phyloP scores from a whole-genome alignment of 2,797 vertebrate genomes.

The Crenichthys baileyi region DNA sequence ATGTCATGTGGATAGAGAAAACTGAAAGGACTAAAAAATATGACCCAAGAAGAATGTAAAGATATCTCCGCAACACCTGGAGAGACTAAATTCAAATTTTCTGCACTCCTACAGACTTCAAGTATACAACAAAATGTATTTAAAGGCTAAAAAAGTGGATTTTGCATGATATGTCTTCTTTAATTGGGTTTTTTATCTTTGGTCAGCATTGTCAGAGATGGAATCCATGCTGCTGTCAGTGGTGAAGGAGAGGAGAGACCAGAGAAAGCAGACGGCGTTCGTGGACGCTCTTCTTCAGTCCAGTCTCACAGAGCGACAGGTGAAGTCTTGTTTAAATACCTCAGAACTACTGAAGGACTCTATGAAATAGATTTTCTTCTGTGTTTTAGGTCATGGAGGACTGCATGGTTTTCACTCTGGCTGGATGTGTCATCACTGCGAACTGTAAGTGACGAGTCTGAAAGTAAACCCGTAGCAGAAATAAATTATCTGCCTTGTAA shows the following conservation, averaged over 20 bases:
- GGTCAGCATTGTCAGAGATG: conserved; percentile 89
- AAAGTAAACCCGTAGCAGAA: background rate
- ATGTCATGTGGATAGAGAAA: too few species aligned
- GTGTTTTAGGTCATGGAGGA: conserved; percentile 90
- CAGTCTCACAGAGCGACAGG: conserved; percentile 91
- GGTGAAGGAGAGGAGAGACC: conserved; percentile 85
- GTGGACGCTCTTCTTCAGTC: conserved; percentile 89
- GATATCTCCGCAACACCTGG: too few species aligned
- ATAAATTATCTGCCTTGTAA: background rate
- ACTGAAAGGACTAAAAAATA: too few species aligned
- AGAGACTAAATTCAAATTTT: too few species aligned
- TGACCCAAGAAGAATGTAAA: too few species aligned
- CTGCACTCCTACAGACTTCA: too few species aligned
- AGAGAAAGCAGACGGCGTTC: conserved; percentile 80
- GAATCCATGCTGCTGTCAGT: conserved; percentile 88
- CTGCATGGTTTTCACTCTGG: conserved; percentile 95
- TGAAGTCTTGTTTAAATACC: conserved; percentile 48
- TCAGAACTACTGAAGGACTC: fast-evolving
- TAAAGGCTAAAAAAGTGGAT: too few species aligned
- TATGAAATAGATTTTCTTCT: background rate
- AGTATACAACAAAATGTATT: too few species aligned
- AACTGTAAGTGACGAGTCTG: conserved; percentile 85
- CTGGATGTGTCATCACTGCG: conserved; percentile 91
- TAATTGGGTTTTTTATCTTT: background rate
- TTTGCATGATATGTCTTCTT: too few species aligned